phyloP scores from a whole-genome alignment of 53 echinoderm and acorn worm genomes.

The Luidia sarsii region DNA sequence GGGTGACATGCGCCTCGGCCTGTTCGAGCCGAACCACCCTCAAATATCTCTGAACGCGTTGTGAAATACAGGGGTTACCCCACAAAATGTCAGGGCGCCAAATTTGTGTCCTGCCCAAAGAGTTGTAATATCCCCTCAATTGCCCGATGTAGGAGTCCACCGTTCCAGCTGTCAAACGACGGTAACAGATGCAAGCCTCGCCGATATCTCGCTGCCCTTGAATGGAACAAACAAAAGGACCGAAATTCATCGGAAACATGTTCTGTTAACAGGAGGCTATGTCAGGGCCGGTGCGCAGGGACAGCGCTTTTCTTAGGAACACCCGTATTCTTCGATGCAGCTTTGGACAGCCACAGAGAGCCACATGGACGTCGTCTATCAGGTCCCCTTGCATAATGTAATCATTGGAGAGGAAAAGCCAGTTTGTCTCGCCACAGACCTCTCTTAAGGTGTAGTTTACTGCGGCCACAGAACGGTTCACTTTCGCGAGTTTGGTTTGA shows the following conservation, averaged over 20 bases:
- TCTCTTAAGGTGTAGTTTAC: background rate
- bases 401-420: conserved; percentile 17
- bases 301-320: background rate
- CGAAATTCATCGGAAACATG: too few species aligned
- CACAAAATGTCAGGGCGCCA: background rate
- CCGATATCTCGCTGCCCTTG: too few species aligned
- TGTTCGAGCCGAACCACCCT: background rate
- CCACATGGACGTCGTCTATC: background rate
- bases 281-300: too few species aligned
- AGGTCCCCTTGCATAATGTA: conserved; percentile 3
- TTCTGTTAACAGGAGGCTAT: too few species aligned
- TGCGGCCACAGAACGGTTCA: background rate
- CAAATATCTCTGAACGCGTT: background rate
- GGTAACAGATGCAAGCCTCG: background rate
- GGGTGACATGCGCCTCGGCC: conserved; percentile 15
- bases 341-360: background rate
- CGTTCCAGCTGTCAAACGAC: background rate
- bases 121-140: background rate
- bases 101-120: background rate
- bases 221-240: too few species aligned
- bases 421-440: background rate
- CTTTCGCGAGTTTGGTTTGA: background rate
- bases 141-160: conserved; percentile 1
- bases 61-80: background rate
- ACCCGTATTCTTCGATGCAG: background rate